phyloP scores from a whole-genome alignment of 2,888 invertebrate genomes.

The Agonopterix alstromeriana region DNA sequence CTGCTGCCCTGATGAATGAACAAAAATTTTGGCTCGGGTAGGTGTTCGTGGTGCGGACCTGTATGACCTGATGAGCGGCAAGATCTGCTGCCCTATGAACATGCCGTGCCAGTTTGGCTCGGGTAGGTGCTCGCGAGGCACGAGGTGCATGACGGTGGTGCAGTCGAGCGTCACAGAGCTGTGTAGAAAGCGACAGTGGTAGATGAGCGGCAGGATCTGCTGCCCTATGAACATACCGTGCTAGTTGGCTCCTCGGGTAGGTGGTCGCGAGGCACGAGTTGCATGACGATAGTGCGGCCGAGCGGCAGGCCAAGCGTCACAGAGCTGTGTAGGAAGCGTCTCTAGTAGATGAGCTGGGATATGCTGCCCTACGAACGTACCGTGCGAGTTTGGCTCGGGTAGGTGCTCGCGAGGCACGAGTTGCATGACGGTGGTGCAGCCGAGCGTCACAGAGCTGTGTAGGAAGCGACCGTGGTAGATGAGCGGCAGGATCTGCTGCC shows the following conservation, averaged over 20 bases:
- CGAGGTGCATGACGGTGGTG: constrained; percentile 99
- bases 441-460: constrained; percentile 98
- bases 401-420: constrained; percentile 99
- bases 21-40: too few species aligned
- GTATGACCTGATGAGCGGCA: too few species aligned
- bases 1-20: too few species aligned
- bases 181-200: constrained; percentile 99
- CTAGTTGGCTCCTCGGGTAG: constrained; percentile 85
- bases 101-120: constrained; percentile 98
- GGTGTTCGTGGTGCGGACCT: too few species aligned
- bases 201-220: too few species aligned
- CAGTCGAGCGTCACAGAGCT: constrained; percentile 98
- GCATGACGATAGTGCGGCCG: constrained; percentile 99
- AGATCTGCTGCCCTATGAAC: too few species aligned
- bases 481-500: constrained; percentile 93
- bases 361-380: constrained; percentile 77
- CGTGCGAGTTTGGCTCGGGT: constrained; percentile 99
- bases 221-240: not conserved
- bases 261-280: constrained; percentile 99
- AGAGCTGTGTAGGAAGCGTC: constrained; percentile 98
- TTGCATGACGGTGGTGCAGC: constrained; percentile 99
- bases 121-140: constrained; percentile 98
- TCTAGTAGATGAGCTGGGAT: not conserved
- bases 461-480: constrained; percentile 99
- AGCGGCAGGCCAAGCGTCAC: too few species aligned